Evolutionary conservation across 2,888 invertebrate species (phyloP), one percentile per base, ranked within the genome.

Genomic region (Eristalinus aeneus): DNA sequence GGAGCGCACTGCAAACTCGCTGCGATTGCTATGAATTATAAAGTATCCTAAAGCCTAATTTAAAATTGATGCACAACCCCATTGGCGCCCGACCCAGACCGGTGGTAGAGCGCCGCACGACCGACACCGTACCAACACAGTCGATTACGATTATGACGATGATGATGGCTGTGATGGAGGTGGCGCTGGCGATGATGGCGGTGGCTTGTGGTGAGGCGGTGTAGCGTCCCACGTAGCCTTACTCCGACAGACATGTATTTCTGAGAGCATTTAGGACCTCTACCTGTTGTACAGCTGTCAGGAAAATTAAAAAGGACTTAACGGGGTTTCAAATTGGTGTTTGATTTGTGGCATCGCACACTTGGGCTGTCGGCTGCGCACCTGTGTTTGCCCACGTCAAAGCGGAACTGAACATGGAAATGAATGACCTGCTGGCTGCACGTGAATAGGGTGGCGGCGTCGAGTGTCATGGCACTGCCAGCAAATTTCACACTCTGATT

Each of bases 231-330:
- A 58, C 39, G 46, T 16, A 46, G 16, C 46, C 46, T n/a, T n/a
- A 4, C 39, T 39, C 39, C 39, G 12, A 36, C 32, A 16, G 31
- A 39, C 32, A 1, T 5, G 4, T 53, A 31, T 67, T 32, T 46
- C 20, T 46, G 27, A 27, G n/a, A 32, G 36, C 46, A 34, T 56
- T 76, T 69, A 27, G 34, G 36, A 64, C n/a, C 11, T 3, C 72
- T 73, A 83, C 82, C 82, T 77, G 82, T 83, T 77, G 82, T 73
- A n/a, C n/a, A 20, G 36, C 67, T 83, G 78, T 73, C 82, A 77
- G 63, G 32, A 69, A 77, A 77, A 73, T 46, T 68, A 73, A 83
- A 83, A 68, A 68, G 63, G 63, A 72, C 73, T 68, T 77, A 77
- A 64, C 63, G 56, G 56, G 39, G 39, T 16, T 58, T n/a, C 46